phyloP scores from a whole-genome alignment of 2,113 vertebrate species.

The Sardina pilchardus region DNA sequence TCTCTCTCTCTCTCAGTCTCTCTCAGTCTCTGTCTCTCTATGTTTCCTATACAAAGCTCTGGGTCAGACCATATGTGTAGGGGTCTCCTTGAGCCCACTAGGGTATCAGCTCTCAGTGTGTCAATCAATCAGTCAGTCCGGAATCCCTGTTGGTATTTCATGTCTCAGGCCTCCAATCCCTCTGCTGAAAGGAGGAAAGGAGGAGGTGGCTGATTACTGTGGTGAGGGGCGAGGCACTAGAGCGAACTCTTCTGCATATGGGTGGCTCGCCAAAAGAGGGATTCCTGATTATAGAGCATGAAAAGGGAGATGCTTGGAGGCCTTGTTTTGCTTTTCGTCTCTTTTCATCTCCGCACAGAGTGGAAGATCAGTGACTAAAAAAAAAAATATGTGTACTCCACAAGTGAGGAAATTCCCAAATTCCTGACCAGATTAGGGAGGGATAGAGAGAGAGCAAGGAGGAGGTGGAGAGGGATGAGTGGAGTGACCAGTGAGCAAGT shows the following conservation, averaged over 20 bases:
- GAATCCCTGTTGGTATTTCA: background rate
- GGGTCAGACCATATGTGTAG: no score
- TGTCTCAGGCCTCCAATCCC: background rate
- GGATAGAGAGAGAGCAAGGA: background rate
- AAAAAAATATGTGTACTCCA: background rate
- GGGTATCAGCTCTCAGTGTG: background rate
- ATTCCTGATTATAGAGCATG: background rate
- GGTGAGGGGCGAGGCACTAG: background rate
- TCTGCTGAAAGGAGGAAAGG: background rate
- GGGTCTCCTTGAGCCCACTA: background rate
- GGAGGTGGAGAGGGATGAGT: slow-evolving; percentile 1
- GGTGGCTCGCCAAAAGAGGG: background rate
- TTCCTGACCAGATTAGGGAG: slow-evolving; percentile 25
- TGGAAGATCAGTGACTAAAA: background rate
- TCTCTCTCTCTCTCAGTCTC: background rate
- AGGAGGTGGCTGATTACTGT: background rate
- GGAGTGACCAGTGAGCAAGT: background rate
- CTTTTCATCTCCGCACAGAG: background rate
- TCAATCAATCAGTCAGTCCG: background rate
- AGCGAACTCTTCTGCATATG: background rate
- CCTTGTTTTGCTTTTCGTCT: background rate
- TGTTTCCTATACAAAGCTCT: background rate
- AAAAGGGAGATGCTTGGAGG: background rate
- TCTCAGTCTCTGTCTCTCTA: background rate
- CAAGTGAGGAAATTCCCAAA: slow-evolving; percentile 33